These are phyloP conservation scores for Ataeniobius toweri DNA, from an alignment of 2,797 vertebrate species.

Conservation along the genomic window DNA sequence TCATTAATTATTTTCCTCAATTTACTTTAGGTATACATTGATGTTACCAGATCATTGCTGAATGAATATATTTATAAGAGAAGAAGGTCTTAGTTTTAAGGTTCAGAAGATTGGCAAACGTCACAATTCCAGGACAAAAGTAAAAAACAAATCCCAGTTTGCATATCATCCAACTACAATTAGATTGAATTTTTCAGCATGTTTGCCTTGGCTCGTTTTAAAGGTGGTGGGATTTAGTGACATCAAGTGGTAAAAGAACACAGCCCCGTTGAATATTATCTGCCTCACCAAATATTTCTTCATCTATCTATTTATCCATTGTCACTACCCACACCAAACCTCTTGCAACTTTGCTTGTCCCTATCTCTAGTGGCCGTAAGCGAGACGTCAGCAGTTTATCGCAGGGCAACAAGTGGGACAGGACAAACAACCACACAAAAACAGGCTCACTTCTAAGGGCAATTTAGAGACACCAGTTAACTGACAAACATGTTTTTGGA, in stretches of 20 bases:
- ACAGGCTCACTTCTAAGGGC: neutral
- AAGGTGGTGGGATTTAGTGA: too few species aligned
- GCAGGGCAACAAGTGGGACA: neutral
- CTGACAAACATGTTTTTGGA: neutral
- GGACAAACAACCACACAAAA: neutral
- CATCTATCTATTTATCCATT: neutral
- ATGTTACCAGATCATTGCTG: too few species aligned
- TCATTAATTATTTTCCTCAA: too few species aligned
- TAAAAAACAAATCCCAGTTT: neutral
- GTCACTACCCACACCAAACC: neutral
- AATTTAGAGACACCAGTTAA: neutral
- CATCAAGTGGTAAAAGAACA: too few species aligned
- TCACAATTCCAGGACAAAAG: neutral
- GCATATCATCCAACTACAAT: neutral
- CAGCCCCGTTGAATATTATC: too few species aligned
- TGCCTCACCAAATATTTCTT: too few species aligned
- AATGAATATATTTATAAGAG: too few species aligned
- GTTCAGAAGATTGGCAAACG: neutral
- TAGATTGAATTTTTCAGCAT: too few species aligned
- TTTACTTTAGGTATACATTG: too few species aligned
- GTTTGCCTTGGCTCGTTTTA: too few species aligned
- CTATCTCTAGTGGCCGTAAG: neutral
- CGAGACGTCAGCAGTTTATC: neutral
- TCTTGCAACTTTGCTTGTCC: neutral
- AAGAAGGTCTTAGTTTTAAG: neutral